Evolutionary conservation across 2,888 invertebrate genomes (phyloP).

Genomic region (Nezara viridula): DNA sequence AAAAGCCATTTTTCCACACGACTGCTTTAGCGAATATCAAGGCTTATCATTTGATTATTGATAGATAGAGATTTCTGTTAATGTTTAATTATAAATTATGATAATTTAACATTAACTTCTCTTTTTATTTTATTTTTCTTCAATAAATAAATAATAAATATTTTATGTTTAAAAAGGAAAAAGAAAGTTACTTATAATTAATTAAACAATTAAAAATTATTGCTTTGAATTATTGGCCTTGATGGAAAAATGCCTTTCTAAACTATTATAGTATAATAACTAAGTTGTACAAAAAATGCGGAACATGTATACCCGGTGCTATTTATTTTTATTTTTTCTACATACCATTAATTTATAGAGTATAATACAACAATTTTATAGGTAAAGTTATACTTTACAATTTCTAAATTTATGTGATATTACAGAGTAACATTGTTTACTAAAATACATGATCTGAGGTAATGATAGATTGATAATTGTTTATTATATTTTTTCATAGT

Average conservation of each 20-base stretch:
- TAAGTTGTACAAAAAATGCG: slow-evolving; percentile 7
- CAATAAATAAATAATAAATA: background rate
- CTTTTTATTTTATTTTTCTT: background rate
- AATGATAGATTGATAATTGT: slow-evolving; percentile 13
- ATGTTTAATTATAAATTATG: background rate
- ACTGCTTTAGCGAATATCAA: background rate
- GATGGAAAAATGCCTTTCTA: slow-evolving; percentile 2
- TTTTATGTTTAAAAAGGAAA: background rate
- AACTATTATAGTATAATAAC: background rate
- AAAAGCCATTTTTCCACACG: background rate
- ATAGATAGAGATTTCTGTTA: background rate
- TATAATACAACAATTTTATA: background rate
- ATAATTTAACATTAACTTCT: background rate
- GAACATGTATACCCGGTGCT: background rate
- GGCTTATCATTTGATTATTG: slow-evolving; percentile 14
- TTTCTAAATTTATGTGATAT: slow-evolving; percentile 57
- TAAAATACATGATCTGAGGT: slow-evolving; percentile 11
- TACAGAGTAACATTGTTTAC: slow-evolving; percentile 10
- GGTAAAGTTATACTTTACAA: background rate
- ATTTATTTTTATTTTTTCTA: slow-evolving; percentile 30
- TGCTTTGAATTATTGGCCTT: background rate
- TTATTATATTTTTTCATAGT: slow-evolving; percentile 39
- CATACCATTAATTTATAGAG: slow-evolving; percentile 28
- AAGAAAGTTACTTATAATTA: background rate
- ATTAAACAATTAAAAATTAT: background rate